phyloP scores from a whole-genome alignment of 2,888 invertebrate genomes.

The Pachydiplax longipennis region DNA sequence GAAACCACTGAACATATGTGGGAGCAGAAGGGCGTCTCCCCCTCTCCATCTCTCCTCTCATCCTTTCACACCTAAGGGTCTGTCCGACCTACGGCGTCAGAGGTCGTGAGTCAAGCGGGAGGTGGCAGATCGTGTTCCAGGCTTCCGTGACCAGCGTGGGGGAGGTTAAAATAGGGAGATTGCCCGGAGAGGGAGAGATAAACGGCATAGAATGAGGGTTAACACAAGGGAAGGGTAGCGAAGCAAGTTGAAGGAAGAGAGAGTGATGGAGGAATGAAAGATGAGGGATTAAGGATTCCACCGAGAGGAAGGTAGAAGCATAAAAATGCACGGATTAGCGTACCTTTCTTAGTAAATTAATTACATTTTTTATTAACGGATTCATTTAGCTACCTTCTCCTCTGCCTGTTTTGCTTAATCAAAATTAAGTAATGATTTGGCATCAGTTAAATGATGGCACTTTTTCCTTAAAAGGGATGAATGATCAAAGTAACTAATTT shows the following conservation, averaged over 20 bases:
- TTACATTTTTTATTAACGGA: no score
- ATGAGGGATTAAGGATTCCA: neutral
- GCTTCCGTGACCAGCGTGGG: conserved; percentile 37
- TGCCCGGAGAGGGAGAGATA: neutral
- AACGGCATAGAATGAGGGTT: neutral
- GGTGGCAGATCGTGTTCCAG: conserved; percentile 38
- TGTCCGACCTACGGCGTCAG: conserved; percentile 23
- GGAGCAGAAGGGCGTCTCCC: conserved; percentile 33
- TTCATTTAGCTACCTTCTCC: no score
- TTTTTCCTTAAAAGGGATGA: no score
- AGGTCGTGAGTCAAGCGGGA: conserved; percentile 44
- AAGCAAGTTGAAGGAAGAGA: neutral
- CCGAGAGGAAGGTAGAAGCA: neutral
- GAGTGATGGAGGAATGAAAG: neutral
- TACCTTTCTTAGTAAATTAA: no score
- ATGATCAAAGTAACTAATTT: no score
- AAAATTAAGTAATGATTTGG: no score
- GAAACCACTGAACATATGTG: conserved; percentile 40
- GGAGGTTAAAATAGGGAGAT: conserved; percentile 43
- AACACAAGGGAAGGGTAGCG: neutral
- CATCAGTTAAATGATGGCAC: no score
- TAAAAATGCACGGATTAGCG: neutral
- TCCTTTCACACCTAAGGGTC: conserved; percentile 41
- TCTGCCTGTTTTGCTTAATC: no score
- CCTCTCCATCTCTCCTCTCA: neutral